Base-by-base conservation (phyloP, 2,888 invertebrate species). In the Lymantria dispar region DNA sequence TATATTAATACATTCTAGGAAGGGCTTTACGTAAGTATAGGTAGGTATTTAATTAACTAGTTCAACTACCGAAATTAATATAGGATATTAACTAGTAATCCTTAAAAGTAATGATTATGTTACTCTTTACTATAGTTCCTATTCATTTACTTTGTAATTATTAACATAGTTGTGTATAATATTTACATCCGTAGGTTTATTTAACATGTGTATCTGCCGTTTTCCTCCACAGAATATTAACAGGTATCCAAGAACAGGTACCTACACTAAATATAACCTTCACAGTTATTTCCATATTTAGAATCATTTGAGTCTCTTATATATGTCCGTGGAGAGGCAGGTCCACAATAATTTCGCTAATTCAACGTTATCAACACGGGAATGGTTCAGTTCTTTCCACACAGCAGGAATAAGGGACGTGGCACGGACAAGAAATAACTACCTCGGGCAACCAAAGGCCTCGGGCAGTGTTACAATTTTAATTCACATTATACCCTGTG, bases 61-160 rank as follows among this genome's bases (percentile, higher is more conserved):
- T 83, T 78, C 76, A 73, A 78, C 89, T 89, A 88, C 87, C 72
- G 82, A 87, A 89, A 88, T 85, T 76, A 89, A 74, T 76, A 71
- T 80, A 85, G 83, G 80, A 82, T 85, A 84, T 78, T 80, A 83
- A 72, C 81, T 84, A 85, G 77, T 83, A 79, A 82, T 79, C 80
- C 85, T 87, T 87, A 88, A n/a, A 78, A 79, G 70, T 85, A 86
- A 87, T 86, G 90, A 90, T 87, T 88, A 89, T 86, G 84, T 87
- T 87, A 88, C 83, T 83, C 81, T 85, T 87, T 84, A 83, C 81
- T 84, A 83, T 85, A 86, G 82, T 79, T 80, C 77, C 85, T 86
- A 87, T 82, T 84, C 80, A 82, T 87, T 87, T 85, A 83, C 80
- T 86, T 85, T 84, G 79, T 83, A 83, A 80, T 85, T 85, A 85